Evolutionary conservation across 37 sponge, comb jelly and placozoan genomes (phyloP).

Genomic region (Spongilla lacustris): DNA sequence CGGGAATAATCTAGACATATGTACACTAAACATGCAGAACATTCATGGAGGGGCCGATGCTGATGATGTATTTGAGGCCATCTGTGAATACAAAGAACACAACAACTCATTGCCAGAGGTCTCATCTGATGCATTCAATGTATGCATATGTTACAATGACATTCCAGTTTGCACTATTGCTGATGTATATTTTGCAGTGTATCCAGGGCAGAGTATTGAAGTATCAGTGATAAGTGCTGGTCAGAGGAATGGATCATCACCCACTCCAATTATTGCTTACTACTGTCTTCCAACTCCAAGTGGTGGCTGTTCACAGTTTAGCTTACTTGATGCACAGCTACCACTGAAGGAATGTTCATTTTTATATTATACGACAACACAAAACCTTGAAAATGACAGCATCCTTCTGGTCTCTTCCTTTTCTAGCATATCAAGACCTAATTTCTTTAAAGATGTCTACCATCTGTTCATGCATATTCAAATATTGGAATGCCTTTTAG

Average conservation of each 20-base stretch:
- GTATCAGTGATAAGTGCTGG: constrained; percentile 14
- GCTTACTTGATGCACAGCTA: background rate
- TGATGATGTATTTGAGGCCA: background rate
- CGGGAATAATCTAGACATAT: background rate
- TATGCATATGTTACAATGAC: constrained; percentile 14
- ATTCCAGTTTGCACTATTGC: background rate
- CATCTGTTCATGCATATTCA: background rate
- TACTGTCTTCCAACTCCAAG: background rate
- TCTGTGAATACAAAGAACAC: background rate
- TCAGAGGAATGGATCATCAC: background rate
- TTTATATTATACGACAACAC: background rate
- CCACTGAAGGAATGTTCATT: background rate
- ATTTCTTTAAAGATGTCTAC: background rate
- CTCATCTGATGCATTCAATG: constrained; percentile 23
- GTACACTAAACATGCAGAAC: background rate
- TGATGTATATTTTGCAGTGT: background rate
- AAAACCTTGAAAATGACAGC: background rate
- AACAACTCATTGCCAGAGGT: background rate
- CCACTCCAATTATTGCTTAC: background rate
- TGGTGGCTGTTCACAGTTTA: background rate
- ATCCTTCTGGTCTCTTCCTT: background rate
- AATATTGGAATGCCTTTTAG: background rate
- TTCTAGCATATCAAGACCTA: background rate
- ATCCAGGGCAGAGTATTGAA: constrained; percentile 6
- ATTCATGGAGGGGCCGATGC: background rate